These are phyloP conservation scores for Battus philenor DNA, from an alignment of 1,140 invertebrate species.

Conservation along the genomic window DNA sequence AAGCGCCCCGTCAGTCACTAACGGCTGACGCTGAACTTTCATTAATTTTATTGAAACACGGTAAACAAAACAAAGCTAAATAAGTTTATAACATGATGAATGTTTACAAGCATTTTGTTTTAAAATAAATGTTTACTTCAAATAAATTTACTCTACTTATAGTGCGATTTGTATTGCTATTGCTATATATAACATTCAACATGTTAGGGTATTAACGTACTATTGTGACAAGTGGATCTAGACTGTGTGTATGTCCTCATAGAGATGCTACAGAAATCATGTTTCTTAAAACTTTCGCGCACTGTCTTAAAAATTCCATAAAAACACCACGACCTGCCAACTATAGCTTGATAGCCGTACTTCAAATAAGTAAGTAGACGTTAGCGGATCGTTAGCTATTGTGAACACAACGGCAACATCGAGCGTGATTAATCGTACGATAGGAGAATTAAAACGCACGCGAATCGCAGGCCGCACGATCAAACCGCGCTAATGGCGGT, in stretches of 20 bases:
- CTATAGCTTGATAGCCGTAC: too few species aligned
- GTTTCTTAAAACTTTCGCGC: too few species aligned
- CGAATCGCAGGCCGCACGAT: conserved; percentile 20
- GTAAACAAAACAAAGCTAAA: too few species aligned
- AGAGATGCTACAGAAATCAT: too few species aligned
- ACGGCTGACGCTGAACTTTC: too few species aligned
- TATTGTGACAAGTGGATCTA: neutral
- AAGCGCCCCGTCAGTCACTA: too few species aligned
- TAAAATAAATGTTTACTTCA: neutral
- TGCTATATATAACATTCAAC: neutral
- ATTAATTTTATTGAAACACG: too few species aligned
- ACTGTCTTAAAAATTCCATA: neutral
- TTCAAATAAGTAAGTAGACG: neutral
- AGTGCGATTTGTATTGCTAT: neutral
- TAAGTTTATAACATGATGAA: too few species aligned
- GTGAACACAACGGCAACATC: neutral
- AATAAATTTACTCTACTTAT: neutral
- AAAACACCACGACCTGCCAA: neutral
- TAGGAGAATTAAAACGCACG: conserved; percentile 15
- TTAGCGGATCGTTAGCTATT: neutral
- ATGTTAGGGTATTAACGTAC: neutral
- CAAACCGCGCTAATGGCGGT: conserved; percentile 26
- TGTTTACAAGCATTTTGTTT: too few species aligned
- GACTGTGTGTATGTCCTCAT: too few species aligned
- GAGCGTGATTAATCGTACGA: conserved; percentile 4